Evolutionary conservation across 2,797 vertebrate species (phyloP).

Genomic region (Oreonectes daqikongensis): DNA sequence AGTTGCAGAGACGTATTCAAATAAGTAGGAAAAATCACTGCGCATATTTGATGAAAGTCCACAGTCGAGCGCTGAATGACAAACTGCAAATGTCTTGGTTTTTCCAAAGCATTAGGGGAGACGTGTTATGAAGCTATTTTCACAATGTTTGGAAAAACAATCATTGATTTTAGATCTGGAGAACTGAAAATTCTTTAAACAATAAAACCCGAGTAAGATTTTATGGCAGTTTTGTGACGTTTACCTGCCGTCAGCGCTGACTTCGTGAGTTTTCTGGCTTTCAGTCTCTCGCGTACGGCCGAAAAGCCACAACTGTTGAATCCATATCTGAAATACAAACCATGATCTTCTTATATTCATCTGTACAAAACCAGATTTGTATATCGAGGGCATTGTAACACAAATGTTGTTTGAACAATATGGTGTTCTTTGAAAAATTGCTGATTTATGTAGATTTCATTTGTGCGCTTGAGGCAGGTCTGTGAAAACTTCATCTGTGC

Average conservation of each 20-base stretch:
- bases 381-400: neutral
- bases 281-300: constrained; percentile 79
- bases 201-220: no score
- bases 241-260: constrained; percentile 80
- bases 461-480: no score
- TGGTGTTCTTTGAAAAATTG: no score
- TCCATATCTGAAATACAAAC: constrained; percentile 82
- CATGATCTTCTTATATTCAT: neutral
- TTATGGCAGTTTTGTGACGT: constrained; percentile 3
- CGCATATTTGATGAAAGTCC: neutral
- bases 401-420: neutral
- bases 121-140: neutral
- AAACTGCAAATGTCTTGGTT: neutral
- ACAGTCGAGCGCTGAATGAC: neutral
- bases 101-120: neutral
- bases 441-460: no score
- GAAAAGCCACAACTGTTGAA: constrained; percentile 92
- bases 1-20: constrained; percentile 9
- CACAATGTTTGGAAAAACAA: neutral
- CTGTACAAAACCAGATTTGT: neutral
- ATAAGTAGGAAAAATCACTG: constrained; percentile 32
- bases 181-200: neutral
- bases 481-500: no score
- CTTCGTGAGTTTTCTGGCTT: constrained; percentile 77
- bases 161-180: neutral